Evolutionary conservation across 1,140 invertebrate genomes (phyloP).

Genomic region (Galleria mellonella): DNA sequence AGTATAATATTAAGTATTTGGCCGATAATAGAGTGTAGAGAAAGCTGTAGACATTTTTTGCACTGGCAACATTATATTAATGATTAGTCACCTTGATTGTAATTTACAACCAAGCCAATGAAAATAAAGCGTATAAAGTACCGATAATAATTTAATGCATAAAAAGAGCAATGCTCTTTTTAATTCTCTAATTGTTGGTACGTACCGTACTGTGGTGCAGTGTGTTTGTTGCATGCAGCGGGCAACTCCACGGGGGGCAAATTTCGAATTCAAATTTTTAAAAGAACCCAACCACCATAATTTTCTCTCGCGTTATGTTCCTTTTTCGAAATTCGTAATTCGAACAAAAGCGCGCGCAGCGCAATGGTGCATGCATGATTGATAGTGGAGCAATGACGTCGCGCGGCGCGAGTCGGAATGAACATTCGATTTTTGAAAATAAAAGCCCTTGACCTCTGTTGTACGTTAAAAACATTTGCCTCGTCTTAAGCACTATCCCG

Average conservation of each 20-base stretch:
- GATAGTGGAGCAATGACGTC: slow-evolving; percentile 61
- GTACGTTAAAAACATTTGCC: slow-evolving; percentile 1
- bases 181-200: slow-evolving; percentile 56
- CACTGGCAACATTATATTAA: too few relatives aligned
- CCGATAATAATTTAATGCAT: slow-evolving; percentile 1
- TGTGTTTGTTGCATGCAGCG: slow-evolving; percentile 14
- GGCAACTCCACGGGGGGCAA: slow-evolving; percentile 37
- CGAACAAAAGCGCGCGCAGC: slow-evolving; percentile 60
- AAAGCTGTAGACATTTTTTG: too few relatives aligned
- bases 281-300: slow-evolving; percentile 57
- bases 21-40: background rate
- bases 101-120: background rate
- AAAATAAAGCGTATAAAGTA: background rate
- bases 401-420: slow-evolving; percentile 31
- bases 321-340: slow-evolving; percentile 66
- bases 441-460: slow-evolving; percentile 57
- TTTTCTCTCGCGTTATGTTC: slow-evolving; percentile 55
- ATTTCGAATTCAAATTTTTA: slow-evolving; percentile 37
- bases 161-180: slow-evolving; percentile 34
- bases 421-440: slow-evolving; percentile 53
- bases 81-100: too few relatives aligned
- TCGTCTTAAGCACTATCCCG: background rate
- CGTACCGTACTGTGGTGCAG: slow-evolving; percentile 18
- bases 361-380: slow-evolving; percentile 69
- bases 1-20: slow-evolving; percentile 45